phyloP scores from a whole-genome alignment of 2,888 invertebrate species.

The Zeuzera pyrina region DNA sequence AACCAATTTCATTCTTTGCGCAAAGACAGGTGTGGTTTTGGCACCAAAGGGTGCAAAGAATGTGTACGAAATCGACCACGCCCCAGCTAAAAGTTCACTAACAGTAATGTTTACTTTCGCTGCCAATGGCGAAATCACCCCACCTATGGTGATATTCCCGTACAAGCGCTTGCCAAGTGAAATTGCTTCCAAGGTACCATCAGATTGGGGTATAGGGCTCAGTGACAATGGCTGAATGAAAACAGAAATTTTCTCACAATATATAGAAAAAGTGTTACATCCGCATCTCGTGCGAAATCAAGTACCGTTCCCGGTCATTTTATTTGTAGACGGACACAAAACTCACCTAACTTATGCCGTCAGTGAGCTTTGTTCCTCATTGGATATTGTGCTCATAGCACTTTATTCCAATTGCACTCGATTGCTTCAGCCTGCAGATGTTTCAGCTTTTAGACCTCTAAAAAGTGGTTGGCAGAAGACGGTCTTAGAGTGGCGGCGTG shows the following conservation, averaged over 20 bases:
- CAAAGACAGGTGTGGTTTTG: constrained; percentile 20
- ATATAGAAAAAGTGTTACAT: constrained; percentile 1
- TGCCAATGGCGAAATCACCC: constrained; percentile 27
- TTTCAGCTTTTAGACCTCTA: constrained; percentile 21
- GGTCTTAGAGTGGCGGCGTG: constrained; percentile 10
- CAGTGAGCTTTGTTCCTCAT: no score
- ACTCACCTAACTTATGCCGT: no score
- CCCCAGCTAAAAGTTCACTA: constrained; percentile 28
- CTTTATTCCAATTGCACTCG: constrained; percentile 15
- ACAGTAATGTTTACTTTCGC: constrained; percentile 41
- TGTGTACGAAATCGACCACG: constrained; percentile 36
- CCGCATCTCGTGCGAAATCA: no score
- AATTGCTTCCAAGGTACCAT: constrained; percentile 24
- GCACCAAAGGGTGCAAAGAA: constrained; percentile 23
- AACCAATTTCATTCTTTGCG: constrained; percentile 22
- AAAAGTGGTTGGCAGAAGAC: constrained; percentile 9
- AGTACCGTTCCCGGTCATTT: no score
- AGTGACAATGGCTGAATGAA: constrained; percentile 7
- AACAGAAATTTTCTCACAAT: background rate
- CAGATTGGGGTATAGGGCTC: constrained; percentile 25
- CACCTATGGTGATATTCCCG: constrained; percentile 35
- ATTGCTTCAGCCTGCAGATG: constrained; percentile 17
- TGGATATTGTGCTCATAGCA: constrained; percentile 18
- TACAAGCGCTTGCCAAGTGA: constrained; percentile 26
- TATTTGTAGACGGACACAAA: no score